Base-by-base conservation (phyloP, 2,888 invertebrate genomes). In the Lamellibrachia columna region DNA sequence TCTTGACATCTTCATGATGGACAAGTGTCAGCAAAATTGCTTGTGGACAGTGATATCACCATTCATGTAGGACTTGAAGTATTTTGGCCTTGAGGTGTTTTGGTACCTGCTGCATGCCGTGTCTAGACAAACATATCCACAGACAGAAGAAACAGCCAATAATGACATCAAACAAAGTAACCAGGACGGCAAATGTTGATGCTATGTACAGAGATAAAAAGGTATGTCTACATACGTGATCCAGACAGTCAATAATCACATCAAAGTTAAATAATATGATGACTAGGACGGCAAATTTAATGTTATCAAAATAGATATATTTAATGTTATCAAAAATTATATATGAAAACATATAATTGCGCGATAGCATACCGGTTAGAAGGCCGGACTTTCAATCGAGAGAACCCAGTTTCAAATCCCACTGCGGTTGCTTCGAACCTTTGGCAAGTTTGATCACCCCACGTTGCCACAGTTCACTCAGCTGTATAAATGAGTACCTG, bases 91-190 rank as follows among this genome's bases (percentile, higher is more conserved):
- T 75, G 22, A 22, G 75, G 75, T 75, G 75, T 22, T 75, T 22
- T 15, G 75, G 22, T 75, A 75, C 75, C 75, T 75, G 75, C 22
- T n/a, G n/a, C 22, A 22, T 75, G 75, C n/a, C 4, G 2, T 22
- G n/a, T 6, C 75, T 75, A 75, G 75, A 75, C 3, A 75, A 11
- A 75, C 0, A 75, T 75, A n/a, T 75, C 75, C 75, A 75, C 75
- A 75, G n/a, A 22, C 75, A 22, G 6, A 11, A 75, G 22, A 75
- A n/a, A 22, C 75, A 3, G 75, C n/a, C 75, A 75, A 75, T 75
- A 75, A 75, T 75, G 75, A 75, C 75, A 75, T 75, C 75, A 75
- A 75, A 75, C n/a, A 75, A 22, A 75, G 75, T 75, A 75, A 75
- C 3, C 75, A 75, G 3, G 22, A 11, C 4, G 22, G 75, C 15